These are phyloP conservation scores for Motacilla alba DNA, from an alignment of 2,113 vertebrate genomes.

Conservation along the genomic window DNA sequence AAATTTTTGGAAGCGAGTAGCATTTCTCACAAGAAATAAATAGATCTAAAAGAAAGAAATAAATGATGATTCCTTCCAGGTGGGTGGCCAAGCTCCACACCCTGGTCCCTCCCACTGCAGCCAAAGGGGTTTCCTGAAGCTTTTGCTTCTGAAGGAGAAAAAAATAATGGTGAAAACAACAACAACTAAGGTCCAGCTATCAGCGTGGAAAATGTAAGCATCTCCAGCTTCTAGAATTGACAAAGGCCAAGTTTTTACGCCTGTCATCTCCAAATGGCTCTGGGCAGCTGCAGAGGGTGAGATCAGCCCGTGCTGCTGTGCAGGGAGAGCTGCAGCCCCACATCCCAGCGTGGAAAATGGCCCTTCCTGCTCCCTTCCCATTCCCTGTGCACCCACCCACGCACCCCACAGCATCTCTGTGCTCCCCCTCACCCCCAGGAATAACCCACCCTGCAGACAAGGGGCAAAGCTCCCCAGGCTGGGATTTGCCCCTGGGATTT, in stretches of 20 bases:
- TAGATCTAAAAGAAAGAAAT: background rate
- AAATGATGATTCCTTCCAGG: fast-evolving
- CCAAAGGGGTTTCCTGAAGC: background rate
- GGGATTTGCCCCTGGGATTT: background rate
- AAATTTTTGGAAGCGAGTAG: background rate
- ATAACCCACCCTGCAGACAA: background rate
- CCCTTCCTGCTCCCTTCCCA: background rate
- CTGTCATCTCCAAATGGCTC: background rate
- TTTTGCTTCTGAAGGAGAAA: background rate
- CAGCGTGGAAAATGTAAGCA: background rate
- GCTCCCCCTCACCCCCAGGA: background rate
- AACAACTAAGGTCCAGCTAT: background rate
- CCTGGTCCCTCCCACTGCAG: too few species aligned
- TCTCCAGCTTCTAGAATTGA: background rate
- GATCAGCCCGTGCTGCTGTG: background rate
- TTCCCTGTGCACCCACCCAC: background rate
- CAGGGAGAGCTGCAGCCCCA: background rate
- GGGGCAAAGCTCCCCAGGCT: background rate
- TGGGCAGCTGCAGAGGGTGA: background rate
- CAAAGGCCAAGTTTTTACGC: background rate
- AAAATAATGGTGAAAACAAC: background rate
- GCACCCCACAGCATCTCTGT: background rate
- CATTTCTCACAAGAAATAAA: background rate
- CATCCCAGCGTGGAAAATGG: fast-evolving
- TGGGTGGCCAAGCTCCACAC: background rate